Evolutionary conservation across 2,888 invertebrate species (phyloP).

Genomic region (Ligdia adustata): DNA sequence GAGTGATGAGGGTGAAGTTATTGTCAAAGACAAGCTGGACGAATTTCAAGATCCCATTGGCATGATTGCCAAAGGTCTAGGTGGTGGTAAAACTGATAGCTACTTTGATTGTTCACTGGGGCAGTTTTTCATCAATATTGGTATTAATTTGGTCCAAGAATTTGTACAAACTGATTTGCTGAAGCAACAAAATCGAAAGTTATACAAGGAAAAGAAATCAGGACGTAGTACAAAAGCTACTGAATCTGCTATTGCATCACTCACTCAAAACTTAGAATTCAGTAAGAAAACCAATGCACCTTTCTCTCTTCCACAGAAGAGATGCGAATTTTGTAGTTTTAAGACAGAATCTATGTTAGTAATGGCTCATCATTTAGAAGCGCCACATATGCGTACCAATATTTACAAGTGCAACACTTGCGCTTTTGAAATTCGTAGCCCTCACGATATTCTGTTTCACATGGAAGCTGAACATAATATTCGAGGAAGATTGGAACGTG

Average conservation of each 20-base stretch:
- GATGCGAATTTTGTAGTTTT: conserved; percentile 96
- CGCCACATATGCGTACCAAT: conserved; percentile 95
- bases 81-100: conserved; percentile 84
- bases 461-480: conserved; percentile 97
- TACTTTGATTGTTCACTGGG: conserved; percentile 96
- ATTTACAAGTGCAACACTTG: conserved; percentile 95
- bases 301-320: conserved; percentile 90
- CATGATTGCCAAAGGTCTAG: conserved; percentile 67
- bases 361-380: conserved; percentile 95
- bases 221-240: conserved; percentile 88
- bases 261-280: conserved; percentile 93
- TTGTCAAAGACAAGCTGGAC: conserved; percentile 84
- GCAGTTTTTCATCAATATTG: conserved; percentile 96
- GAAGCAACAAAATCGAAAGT: conserved; percentile 94
- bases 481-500: conserved; percentile 93
- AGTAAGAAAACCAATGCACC: conserved; percentile 95
- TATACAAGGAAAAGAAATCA: conserved; percentile 87
- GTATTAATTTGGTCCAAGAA: conserved; percentile 96
- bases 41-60: conserved; percentile 76
- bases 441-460: conserved; percentile 95
- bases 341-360: conserved; percentile 94
- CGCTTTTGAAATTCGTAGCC: conserved; percentile 92
- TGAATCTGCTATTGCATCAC: conserved; percentile 92
- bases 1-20: conserved; percentile 76
- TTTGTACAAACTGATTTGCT: conserved; percentile 96